Evolutionary conservation across 2,113 vertebrate genomes (phyloP), one percentile per base, ranked within the genome.

Genomic region (Mormoops blainvillei): DNA sequence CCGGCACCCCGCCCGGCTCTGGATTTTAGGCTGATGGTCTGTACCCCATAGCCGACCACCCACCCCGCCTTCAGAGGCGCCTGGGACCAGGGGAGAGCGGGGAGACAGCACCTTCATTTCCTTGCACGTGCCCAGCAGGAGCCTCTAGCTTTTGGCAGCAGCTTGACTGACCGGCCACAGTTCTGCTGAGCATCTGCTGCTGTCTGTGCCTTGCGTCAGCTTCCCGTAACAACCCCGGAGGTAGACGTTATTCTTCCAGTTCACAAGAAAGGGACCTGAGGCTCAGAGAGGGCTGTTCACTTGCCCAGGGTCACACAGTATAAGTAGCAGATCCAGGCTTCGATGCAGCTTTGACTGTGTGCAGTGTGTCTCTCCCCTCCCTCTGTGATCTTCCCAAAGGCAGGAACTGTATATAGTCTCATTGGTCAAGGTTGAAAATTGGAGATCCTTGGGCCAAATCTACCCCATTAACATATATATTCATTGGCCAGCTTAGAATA

Each of bases 121-220:
- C 22, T 4, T 10, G 80, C 3, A 0, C n/a, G 20, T 15, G 61
- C 18, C 6, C 54, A 19, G 45, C 2, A 1, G 36, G 43, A 54
- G 22, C 61, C 58, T 50, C n/a, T 5, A 3, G 43, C 41, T 19
- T 26, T 26, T 12, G 2, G 20, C 16, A 74, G 36, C 31, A 77
- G 12, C 18, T 0, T 8, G 31, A n/a, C 26, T 6, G 0, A 38
- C 14, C 18, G 31, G 33, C 33, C 4, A 20, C 7, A 3, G 14
- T 19, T 33, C 20, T 10, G 19, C 0, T 33, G 77, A 61, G 18
- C 36, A 12, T 41, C 65, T 26, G 1, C 45, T 43, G 4, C 11
- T 4, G 52, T 52, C 28, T 28, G 45, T 19, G 41, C 43, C 41
- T 31, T 16, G 19, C 20, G 50, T 18, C 14, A 3, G 4, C 33